phyloP scores from a whole-genome alignment of 2,113 vertebrate genomes.

The Nycticryphes semicollaris region DNA sequence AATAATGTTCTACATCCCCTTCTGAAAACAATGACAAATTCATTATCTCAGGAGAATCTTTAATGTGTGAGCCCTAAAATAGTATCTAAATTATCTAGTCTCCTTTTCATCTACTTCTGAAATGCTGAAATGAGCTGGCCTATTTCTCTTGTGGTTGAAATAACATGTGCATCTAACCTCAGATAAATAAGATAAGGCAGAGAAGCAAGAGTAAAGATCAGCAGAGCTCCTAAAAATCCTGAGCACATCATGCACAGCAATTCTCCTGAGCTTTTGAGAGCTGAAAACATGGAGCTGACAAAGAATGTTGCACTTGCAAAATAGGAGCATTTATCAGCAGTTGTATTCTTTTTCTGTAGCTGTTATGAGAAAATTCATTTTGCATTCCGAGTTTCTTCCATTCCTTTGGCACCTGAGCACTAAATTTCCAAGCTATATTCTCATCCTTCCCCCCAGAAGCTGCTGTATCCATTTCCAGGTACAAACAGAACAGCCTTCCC shows the following conservation, averaged over 20 bases:
- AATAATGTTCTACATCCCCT: background rate
- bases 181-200: background rate
- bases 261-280: background rate
- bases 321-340: background rate
- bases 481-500: background rate
- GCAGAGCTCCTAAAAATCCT: background rate
- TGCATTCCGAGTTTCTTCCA: background rate
- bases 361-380: background rate
- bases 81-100: background rate
- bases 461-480: background rate
- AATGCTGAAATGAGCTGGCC: background rate
- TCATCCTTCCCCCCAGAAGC: background rate
- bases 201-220: background rate
- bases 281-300: background rate
- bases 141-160: background rate
- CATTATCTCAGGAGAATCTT: conserved; percentile 8
- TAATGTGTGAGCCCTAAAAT: background rate
- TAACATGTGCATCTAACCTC: background rate
- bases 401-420: background rate
- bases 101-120: background rate
- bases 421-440: background rate
- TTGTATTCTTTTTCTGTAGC: background rate
- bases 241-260: background rate
- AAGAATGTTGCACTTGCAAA: background rate
- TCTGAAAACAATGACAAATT: background rate